phyloP scores from a whole-genome alignment of 2,113 vertebrate genomes.

The Callipepla californica region DNA sequence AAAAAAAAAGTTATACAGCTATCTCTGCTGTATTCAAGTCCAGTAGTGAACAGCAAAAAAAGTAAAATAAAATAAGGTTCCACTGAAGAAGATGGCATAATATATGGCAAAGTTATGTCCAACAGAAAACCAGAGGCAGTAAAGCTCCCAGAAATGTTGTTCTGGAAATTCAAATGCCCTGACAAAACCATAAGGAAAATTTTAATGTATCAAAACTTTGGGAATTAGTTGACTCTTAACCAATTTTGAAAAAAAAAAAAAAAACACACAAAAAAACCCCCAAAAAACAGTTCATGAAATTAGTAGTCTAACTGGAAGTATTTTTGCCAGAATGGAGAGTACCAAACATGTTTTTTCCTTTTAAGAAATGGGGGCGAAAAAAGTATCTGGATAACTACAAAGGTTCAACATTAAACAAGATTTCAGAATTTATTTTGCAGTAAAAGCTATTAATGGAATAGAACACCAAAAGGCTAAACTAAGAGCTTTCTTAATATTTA shows the following conservation, averaged over 20 bases:
- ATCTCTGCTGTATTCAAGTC: no score
- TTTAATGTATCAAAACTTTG: neutral
- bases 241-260: neutral
- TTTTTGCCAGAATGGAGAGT: neutral
- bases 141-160: neutral
- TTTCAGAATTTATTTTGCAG: neutral
- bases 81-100: neutral
- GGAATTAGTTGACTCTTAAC: neutral
- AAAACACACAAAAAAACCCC: neutral
- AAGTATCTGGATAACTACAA: neutral
- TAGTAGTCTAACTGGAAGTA: neutral
- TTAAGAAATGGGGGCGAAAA: neutral
- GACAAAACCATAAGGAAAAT: neutral
- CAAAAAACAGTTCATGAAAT: neutral
- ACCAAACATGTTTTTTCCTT: neutral
- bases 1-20: no score
- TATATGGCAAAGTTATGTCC: neutral
- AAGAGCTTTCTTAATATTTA: neutral
- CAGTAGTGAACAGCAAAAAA: neutral
- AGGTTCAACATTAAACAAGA: neutral
- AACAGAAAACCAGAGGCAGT: neutral
- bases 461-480: neutral
- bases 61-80: slow-evolving; percentile 6
- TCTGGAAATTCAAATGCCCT: neutral
- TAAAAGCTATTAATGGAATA: neutral